A percentile compares a stretch with the other conserved stretches of the same genome.
Conservation (phyloP, 1,140 invertebrate species). For the Phymastichus coffea region DNA sequence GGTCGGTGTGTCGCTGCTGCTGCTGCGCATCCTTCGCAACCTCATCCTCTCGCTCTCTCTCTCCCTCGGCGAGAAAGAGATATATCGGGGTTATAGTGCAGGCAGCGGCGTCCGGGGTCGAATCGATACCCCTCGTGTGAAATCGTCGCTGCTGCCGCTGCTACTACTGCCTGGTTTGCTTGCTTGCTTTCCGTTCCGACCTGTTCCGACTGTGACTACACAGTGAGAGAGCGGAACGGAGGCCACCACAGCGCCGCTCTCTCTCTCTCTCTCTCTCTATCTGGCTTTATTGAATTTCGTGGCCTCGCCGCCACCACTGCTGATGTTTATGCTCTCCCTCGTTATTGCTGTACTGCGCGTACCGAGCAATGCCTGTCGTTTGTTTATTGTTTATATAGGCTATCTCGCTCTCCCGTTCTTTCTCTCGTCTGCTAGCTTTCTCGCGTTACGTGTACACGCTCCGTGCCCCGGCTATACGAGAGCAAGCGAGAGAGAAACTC, state of each 20-base stretch:
- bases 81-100: not conserved
- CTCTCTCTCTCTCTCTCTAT: not conserved
- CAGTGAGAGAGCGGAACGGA: not conserved
- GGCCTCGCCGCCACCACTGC: not conserved
- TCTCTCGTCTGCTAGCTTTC: too few species aligned
- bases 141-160: conserved; percentile 1
- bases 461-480: not conserved
- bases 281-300: not conserved
- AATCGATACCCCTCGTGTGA: conserved; percentile 15
- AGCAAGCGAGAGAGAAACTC: not conserved
- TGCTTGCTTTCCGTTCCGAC: too few species aligned
- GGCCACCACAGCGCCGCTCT: not conserved
- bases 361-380: too few species aligned
- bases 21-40: not conserved
- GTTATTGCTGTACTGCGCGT: too few species aligned
- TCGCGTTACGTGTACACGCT: too few species aligned
- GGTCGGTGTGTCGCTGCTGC: not conserved
- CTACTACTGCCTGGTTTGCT: too few species aligned
- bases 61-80: not conserved
- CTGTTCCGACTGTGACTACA: not conserved
- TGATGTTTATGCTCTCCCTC: not conserved
- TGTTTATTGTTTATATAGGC: too few species aligned
- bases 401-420: too few species aligned
- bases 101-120: not conserved
- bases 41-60: not conserved